These are phyloP conservation scores for Phalacrocorax carbo DNA, from an alignment of 2,113 vertebrate species.

Conservation along the genomic window DNA sequence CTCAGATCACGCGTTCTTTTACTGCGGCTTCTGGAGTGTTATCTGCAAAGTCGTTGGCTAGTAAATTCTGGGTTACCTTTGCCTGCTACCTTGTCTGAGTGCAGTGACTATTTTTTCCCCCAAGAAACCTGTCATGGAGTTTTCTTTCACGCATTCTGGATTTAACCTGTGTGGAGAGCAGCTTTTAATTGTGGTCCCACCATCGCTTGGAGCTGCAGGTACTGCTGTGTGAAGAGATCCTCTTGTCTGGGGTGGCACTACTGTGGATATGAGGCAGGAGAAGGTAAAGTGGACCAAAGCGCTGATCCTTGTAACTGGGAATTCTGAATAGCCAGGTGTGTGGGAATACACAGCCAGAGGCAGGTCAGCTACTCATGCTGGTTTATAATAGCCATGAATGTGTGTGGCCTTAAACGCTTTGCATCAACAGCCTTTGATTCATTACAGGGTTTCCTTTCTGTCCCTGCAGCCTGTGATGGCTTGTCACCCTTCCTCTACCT, in stretches of 20 bases:
- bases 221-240: fast-evolving
- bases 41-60: background rate
- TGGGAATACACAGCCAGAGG: background rate
- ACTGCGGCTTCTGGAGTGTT: background rate
- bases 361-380: background rate
- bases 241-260: background rate
- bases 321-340: background rate
- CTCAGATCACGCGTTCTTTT: background rate
- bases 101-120: background rate
- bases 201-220: background rate
- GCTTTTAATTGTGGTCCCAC: background rate
- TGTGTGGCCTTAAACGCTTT: background rate
- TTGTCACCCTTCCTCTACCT: background rate
- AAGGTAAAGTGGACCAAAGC: background rate
- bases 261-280: background rate
- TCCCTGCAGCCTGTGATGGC: background rate
- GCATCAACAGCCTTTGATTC: background rate
- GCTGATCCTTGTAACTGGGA: background rate
- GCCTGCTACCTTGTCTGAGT: background rate
- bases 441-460: background rate
- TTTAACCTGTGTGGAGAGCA: background rate
- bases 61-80: background rate
- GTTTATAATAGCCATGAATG: background rate
- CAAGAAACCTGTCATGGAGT: background rate
- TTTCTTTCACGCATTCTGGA: background rate